phyloP scores from a whole-genome alignment of 23 tunicate genomes.

The Styela clava region DNA sequence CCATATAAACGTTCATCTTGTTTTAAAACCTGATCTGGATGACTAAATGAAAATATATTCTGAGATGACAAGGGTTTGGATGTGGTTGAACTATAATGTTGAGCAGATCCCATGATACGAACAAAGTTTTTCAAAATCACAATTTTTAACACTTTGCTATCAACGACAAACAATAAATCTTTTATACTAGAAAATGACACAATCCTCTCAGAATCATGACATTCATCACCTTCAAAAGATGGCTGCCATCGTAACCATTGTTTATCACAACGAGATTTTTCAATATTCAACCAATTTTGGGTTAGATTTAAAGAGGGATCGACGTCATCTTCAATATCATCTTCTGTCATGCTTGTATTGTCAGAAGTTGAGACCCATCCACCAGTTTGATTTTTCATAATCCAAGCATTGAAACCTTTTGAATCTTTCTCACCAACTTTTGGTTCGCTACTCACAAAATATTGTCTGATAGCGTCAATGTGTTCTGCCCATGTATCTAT shows the following conservation, averaged over 20 bases:
- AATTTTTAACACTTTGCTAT: neutral
- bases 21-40: conserved; percentile 11
- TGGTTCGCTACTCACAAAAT: neutral
- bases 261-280: conserved; percentile 11
- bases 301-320: conserved; percentile 20
- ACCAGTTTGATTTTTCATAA: conserved; percentile 43
- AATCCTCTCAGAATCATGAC: conserved; percentile 21
- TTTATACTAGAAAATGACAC: conserved; percentile 11
- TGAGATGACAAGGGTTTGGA: conserved; percentile 1
- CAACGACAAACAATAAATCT: conserved; percentile 5
- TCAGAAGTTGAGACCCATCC: conserved; percentile 52
- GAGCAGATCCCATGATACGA: conserved; percentile 8
- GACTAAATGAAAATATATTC: neutral
- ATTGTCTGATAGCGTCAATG: neutral
- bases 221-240: conserved; percentile 12
- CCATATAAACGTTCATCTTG: neutral
- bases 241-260: conserved; percentile 26
- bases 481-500: neutral
- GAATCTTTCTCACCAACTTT: conserved; percentile 25
- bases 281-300: conserved; percentile 27
- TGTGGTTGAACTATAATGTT: neutral
- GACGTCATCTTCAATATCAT: conserved; percentile 51
- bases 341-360: conserved; percentile 26
- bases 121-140: conserved; percentile 5
- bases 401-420: conserved; percentile 55